Percentiles rank a stretch among this genome's conserved stretches.
phyloP scores from a whole-genome alignment of 2,113 vertebrate genomes.

The Sebastes schlegelii region DNA sequence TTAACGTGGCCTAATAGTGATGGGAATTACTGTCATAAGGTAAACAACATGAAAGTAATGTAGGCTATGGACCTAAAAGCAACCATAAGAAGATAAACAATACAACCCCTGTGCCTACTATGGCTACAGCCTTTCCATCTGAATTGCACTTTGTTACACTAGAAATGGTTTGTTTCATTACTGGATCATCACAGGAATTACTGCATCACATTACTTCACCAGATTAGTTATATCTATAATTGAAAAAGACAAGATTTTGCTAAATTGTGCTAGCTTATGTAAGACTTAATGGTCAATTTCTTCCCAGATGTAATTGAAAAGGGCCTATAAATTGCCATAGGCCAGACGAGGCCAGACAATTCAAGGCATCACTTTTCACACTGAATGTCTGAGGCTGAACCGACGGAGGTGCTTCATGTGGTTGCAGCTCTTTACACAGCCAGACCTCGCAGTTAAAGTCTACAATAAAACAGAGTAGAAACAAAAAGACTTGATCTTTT shows the following conservation, averaged over 20 bases:
- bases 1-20: neutral
- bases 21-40: neutral
- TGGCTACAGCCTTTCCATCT: conserved; percentile 15
- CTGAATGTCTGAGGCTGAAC: neutral
- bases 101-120: neutral
- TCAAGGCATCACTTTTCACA: conserved; percentile 5
- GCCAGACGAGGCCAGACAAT: conserved; percentile 16
- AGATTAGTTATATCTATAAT: conserved; percentile 42
- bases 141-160: conserved; percentile 3
- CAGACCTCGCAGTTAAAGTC: neutral
- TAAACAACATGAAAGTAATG: conserved; percentile 18
- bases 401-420: neutral
- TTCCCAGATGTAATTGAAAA: conserved; percentile 33
- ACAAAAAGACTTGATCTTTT: conserved; percentile 18
- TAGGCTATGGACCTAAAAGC: conserved; percentile 1
- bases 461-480: conserved; percentile 6
- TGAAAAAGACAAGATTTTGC: conserved; percentile 7
- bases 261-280: conserved; percentile 30
- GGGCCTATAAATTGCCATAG: conserved; percentile 25
- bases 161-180: conserved; percentile 52
- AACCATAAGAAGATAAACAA: conserved; percentile 11
- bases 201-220: conserved; percentile 29
- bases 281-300: conserved; percentile 53
- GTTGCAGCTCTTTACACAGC: conserved; percentile 7
- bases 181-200: conserved; percentile 45